Evolutionary conservation across 2,888 invertebrate genomes (phyloP).

Genomic region (Lasioglossum malachurum): DNA sequence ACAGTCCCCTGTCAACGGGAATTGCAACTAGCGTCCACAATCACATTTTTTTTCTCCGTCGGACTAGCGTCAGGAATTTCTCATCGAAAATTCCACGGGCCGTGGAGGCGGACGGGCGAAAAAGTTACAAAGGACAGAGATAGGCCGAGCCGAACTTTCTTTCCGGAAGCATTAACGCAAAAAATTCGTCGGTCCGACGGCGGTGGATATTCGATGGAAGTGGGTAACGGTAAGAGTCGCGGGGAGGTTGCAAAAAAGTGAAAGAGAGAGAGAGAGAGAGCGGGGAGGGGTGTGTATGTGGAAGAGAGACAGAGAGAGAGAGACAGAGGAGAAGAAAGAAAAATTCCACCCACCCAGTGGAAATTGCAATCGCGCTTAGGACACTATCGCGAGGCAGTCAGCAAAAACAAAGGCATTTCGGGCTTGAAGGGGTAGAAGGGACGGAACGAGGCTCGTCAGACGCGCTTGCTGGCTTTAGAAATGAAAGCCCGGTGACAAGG

Average conservation of each 20-base stretch:
- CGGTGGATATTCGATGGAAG: conserved; percentile 21
- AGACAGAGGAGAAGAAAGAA: not conserved
- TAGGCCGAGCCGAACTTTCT: conserved; percentile 44
- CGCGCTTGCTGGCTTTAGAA: conserved; percentile 59
- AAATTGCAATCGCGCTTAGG: conserved; percentile 76
- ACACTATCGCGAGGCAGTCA: conserved; percentile 61
- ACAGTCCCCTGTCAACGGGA: conserved; percentile 36
- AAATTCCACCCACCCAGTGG: conserved; percentile 36
- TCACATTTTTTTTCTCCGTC: conserved; percentile 51
- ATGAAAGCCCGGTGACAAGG: conserved; percentile 71
- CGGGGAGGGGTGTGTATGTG: no score
- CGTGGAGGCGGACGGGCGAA: not conserved
- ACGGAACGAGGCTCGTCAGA: conserved; percentile 53
- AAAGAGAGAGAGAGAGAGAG: not conserved
- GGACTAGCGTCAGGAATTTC: conserved; percentile 55
- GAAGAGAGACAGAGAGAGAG: conserved; percentile 7
- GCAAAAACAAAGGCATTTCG: conserved; percentile 72
- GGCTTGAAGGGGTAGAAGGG: conserved; percentile 35
- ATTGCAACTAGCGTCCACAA: conserved; percentile 59
- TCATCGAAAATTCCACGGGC: conserved; percentile 56
- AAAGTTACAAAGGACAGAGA: conserved; percentile 46
- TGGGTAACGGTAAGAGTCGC: conserved; percentile 35
- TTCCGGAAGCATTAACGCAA: conserved; percentile 54
- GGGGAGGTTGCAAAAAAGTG: conserved; percentile 44
- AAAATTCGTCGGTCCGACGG: conserved; percentile 60